These are phyloP conservation scores for Strix uralensis DNA, from an alignment of 2,113 vertebrate species.

Conservation along the genomic window DNA sequence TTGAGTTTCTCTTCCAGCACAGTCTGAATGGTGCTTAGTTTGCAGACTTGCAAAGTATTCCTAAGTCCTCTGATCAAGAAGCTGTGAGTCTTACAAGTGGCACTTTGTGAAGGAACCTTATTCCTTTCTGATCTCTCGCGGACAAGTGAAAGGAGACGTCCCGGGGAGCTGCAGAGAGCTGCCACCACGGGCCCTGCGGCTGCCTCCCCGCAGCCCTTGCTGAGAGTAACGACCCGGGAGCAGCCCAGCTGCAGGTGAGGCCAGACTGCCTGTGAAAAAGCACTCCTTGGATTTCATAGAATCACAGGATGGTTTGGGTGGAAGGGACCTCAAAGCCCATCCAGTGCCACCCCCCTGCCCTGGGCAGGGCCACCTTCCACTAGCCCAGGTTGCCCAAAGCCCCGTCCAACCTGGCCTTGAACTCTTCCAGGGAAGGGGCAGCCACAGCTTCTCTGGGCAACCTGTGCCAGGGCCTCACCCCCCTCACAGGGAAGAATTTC, in stretches of 20 bases:
- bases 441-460: no score
- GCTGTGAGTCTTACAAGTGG: neutral
- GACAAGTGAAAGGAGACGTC: neutral
- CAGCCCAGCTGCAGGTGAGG: neutral
- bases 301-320: neutral
- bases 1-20: neutral
- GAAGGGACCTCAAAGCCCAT: no score
- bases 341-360: no score
- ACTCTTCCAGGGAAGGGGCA: no score
- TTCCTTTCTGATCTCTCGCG: rapidly evolving
- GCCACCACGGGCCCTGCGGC: neutral
- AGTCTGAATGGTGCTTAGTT: neutral
- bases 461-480: no score
- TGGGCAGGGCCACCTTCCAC: no score
- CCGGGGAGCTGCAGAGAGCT: neutral
- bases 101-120: neutral
- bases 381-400: no score
- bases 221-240: no score
- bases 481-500: no score
- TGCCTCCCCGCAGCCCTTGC: neutral
- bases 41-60: neutral
- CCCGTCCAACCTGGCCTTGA: no score
- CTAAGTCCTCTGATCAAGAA: rapidly evolving
- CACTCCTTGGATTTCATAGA: neutral
- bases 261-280: rapidly evolving